phyloP scores from a whole-genome alignment of 2,888 invertebrate species.

The Cyclophora albipunctata region DNA sequence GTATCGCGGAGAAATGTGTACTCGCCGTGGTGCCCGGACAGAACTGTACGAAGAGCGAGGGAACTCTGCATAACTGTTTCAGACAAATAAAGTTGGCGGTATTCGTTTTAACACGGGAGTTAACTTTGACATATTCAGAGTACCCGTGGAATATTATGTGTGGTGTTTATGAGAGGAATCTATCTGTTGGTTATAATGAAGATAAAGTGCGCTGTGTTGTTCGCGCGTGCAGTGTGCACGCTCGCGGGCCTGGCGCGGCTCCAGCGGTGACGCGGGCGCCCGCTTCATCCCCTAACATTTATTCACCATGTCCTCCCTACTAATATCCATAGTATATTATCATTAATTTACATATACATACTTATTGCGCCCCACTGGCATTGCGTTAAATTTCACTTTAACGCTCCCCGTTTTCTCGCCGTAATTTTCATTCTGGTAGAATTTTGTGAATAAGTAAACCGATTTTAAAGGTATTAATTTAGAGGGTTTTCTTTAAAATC shows the following conservation, averaged over 20 bases:
- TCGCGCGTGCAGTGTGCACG: slow-evolving; percentile 26
- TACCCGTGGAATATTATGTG: no score
- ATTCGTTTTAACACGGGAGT: no score
- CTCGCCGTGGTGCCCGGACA: no score
- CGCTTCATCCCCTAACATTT: slow-evolving; percentile 32
- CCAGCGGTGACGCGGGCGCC: slow-evolving; percentile 26
- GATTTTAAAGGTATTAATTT: no score
- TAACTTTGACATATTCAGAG: no score
- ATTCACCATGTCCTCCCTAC: slow-evolving; percentile 29
- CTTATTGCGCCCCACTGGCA: slow-evolving; percentile 24
- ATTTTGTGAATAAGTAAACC: slow-evolving; percentile 10
- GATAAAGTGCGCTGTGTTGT: slow-evolving; percentile 39
- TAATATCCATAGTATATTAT: slow-evolving; percentile 33
- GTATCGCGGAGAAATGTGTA: slow-evolving; percentile 2
- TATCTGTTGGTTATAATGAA: slow-evolving; percentile 35
- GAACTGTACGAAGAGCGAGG: no score
- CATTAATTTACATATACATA: slow-evolving; percentile 30
- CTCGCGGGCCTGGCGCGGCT: slow-evolving; percentile 27
- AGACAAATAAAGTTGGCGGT: no score
- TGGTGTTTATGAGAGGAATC: slow-evolving; percentile 6
- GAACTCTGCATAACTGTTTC: no score
- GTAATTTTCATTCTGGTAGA: slow-evolving; percentile 13
- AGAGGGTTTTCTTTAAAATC: no score
- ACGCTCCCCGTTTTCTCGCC: slow-evolving; percentile 12
- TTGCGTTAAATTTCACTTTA: slow-evolving; percentile 16